Evolutionary conservation across 2,888 invertebrate species (phyloP).

Genomic region (Polydrusus tereticollis): DNA sequence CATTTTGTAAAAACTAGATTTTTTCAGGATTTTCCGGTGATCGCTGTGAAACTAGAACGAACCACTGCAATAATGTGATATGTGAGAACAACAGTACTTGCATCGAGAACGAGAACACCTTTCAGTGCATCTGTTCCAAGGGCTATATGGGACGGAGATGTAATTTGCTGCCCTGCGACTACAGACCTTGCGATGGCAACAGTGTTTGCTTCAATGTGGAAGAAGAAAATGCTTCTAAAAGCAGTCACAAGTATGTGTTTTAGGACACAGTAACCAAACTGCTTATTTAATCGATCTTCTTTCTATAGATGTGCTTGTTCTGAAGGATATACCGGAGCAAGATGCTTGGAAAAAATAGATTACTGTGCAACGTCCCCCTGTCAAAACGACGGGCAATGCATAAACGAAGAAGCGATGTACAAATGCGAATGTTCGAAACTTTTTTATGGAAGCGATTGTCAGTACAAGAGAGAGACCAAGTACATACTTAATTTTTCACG

Average conservation of each 20-base stretch:
- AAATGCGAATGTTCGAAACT: conserved; percentile 69
- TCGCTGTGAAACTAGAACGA: conserved; percentile 59
- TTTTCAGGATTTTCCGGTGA: conserved; percentile 61
- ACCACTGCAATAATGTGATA: conserved; percentile 56
- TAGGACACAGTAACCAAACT: too few species aligned
- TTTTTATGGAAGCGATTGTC: conserved; percentile 69
- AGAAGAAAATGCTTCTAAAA: conserved; percentile 63
- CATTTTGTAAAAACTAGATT: not conserved
- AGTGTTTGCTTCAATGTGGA: conserved; percentile 67
- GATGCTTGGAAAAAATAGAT: conserved; percentile 68
- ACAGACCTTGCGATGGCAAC: conserved; percentile 69
- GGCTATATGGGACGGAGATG: conserved; percentile 71
- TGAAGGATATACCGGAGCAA: conserved; percentile 69
- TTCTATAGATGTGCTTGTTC: conserved; percentile 70
- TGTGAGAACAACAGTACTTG: conserved; percentile 67
- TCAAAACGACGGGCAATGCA: conserved; percentile 65
- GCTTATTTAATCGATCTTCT: too few species aligned
- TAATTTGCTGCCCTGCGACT: conserved; percentile 72
- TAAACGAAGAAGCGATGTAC: conserved; percentile 60
- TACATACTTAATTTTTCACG: conserved; percentile 72
- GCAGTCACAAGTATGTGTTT: conserved; percentile 64
- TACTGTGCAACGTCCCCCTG: conserved; percentile 68
- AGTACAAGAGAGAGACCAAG: conserved; percentile 67
- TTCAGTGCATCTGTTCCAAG: conserved; percentile 68
- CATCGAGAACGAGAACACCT: conserved; percentile 64